Conservation (phyloP, 1,140 invertebrate genomes). For the Lepidostoma basale region DNA sequence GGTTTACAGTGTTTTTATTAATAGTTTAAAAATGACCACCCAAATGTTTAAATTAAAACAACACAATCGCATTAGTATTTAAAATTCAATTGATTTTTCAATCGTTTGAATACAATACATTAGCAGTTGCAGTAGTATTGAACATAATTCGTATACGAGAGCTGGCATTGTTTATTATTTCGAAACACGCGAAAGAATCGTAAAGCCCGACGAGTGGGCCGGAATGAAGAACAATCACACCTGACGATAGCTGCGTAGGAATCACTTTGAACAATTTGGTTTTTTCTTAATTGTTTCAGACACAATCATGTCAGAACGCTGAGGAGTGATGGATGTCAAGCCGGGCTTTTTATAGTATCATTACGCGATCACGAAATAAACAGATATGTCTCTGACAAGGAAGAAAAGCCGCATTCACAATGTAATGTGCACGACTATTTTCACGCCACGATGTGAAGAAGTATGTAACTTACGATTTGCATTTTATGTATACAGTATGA, state of each 20-base stretch:
- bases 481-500: too few species aligned
- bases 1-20: too few species aligned
- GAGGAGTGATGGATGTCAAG: slow-evolving; percentile 35
- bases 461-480: too few species aligned
- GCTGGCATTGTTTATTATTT: slow-evolving; percentile 1
- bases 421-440: too few species aligned
- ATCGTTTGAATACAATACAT: neutral
- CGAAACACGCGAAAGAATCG: slow-evolving; percentile 13
- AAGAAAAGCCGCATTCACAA: neutral
- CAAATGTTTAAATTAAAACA: too few species aligned
- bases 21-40: too few species aligned
- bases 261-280: slow-evolving; percentile 11
- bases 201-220: neutral
- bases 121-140: neutral
- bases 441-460: too few species aligned
- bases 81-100: slow-evolving; percentile 15
- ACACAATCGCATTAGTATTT: neutral
- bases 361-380: slow-evolving; percentile 41
- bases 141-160: neutral
- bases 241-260: slow-evolving; percentile 31
- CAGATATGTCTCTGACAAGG: slow-evolving; percentile 44
- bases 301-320: slow-evolving; percentile 1
- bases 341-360: slow-evolving; percentile 41
- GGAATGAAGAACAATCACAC: slow-evolving; percentile 34
- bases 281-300: slow-evolving; percentile 21